phyloP scores from a whole-genome alignment of 2,797 vertebrate species.

The Alfaro cultratus region DNA sequence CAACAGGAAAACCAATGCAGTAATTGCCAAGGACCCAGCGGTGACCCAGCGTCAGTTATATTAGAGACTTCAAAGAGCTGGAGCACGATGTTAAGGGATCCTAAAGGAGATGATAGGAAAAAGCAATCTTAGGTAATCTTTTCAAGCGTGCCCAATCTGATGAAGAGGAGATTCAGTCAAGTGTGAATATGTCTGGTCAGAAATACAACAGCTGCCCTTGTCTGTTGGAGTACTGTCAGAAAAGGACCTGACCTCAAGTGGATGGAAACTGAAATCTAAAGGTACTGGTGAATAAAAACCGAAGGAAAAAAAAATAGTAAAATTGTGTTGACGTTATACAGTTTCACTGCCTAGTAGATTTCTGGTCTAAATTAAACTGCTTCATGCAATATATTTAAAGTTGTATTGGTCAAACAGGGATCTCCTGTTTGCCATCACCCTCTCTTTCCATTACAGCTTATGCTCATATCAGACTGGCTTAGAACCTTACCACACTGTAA shows the following conservation, averaged over 20 bases:
- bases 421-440: neutral
- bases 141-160: slow-evolving; percentile 76
- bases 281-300: slow-evolving; percentile 27
- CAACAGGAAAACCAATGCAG: slow-evolving; percentile 67
- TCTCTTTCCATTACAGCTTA: neutral
- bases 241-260: slow-evolving; percentile 60
- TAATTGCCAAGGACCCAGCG: slow-evolving; percentile 74
- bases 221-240: slow-evolving; percentile 61
- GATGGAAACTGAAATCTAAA: slow-evolving; percentile 48
- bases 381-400: neutral
- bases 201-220: slow-evolving; percentile 82
- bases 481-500: neutral
- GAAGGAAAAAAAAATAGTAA: slow-evolving; percentile 3
- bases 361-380: slow-evolving; percentile 9
- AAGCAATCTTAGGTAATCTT: slow-evolving; percentile 76
- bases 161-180: slow-evolving; percentile 75
- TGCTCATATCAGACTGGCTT: neutral
- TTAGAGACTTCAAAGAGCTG: slow-evolving; percentile 82
- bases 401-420: neutral
- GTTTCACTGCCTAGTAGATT: neutral
- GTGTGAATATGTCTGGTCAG: slow-evolving; percentile 73
- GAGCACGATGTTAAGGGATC: slow-evolving; percentile 77
- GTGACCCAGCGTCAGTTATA: slow-evolving; percentile 74
- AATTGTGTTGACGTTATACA: neutral
- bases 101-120: slow-evolving; percentile 67